A percentile compares a stretch with the other conserved stretches of the same genome.
Conservation (phyloP, 1,140 invertebrate genomes). For the Bacillus rossius region DNA sequence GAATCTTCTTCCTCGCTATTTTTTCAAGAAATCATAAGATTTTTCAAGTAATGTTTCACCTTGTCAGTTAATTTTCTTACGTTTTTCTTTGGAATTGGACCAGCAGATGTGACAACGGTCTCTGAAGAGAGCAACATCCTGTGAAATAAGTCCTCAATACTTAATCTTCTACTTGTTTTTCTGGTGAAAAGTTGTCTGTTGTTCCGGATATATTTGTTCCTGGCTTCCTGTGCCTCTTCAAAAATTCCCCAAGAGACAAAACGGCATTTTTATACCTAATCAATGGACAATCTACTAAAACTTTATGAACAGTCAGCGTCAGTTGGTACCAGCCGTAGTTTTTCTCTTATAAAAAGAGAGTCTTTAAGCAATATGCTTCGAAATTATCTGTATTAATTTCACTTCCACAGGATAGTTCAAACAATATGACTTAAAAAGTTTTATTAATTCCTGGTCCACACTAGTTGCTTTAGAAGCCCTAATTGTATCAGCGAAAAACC, state of each 20-base stretch:
- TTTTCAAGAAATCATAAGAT: too few species aligned
- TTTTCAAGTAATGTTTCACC: too few species aligned
- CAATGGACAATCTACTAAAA: conserved; percentile 31
- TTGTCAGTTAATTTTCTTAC: too few species aligned
- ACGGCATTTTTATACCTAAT: conserved; percentile 23
- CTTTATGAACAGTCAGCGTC: conserved; percentile 27
- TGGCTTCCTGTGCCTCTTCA: conserved; percentile 26
- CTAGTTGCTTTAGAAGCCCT: conserved; percentile 33
- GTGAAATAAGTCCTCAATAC: too few species aligned
- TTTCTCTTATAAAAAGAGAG: too few species aligned
- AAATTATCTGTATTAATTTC: conserved; percentile 20
- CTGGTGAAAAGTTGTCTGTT: conserved; percentile 19
- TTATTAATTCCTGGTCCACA: conserved; percentile 34
- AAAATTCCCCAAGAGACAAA: conserved; percentile 25
- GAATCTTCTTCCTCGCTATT: too few species aligned
- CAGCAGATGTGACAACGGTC: too few species aligned
- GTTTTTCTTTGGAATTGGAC: too few species aligned
- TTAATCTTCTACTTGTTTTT: conserved; percentile 5
- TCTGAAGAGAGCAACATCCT: too few species aligned
- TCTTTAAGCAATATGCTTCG: background rate
- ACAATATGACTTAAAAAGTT: conserved; percentile 30
- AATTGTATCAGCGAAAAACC: conserved; percentile 33
- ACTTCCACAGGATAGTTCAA: conserved; percentile 31
- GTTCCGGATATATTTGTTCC: conserved; percentile 23
- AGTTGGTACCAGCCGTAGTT: too few species aligned